A percentile compares a stretch with the other conserved stretches of the same genome.
phyloP scores from a whole-genome alignment of 2,113 vertebrate species.

The Philantomba maxwellii region DNA sequence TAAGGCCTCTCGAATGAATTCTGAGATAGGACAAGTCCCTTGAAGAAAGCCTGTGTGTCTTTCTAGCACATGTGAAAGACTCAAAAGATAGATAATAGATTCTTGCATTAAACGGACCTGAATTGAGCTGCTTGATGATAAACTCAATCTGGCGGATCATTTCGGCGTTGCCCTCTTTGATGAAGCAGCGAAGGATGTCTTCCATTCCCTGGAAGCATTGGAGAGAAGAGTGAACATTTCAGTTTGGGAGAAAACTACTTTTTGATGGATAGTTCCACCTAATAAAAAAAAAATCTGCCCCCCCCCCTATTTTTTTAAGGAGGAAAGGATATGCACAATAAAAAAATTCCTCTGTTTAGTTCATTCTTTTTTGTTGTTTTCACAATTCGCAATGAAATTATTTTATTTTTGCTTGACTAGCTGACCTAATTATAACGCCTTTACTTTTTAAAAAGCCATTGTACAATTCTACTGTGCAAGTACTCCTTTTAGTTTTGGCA shows the following conservation, averaged over 20 bases:
- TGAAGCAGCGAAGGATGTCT: conserved; percentile 92
- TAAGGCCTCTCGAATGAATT: conserved; percentile 17
- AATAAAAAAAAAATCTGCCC: not conserved
- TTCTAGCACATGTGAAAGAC: not conserved
- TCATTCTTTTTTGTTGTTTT: not conserved
- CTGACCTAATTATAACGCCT: not conserved
- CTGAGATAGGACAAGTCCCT: not conserved
- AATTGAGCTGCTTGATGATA: conserved; percentile 93
- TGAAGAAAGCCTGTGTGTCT: not conserved
- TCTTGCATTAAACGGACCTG: conserved; percentile 80
- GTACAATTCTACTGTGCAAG: not conserved
- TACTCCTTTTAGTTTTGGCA: not conserved
- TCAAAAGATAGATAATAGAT: not conserved
- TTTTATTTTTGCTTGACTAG: conserved; percentile 6
- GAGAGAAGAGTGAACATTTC: conserved; percentile 53
- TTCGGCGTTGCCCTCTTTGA: conserved; percentile 89
- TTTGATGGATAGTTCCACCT: not conserved
- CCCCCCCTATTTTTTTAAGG: not conserved
- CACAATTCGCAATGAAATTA: not conserved
- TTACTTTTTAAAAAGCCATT: not conserved
- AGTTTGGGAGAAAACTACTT: not conserved
- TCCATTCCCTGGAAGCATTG: conserved; percentile 87
- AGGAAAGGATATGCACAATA: not conserved
- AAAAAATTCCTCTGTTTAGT: not conserved
- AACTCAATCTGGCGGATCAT: conserved; percentile 93